phyloP scores from a whole-genome alignment of 2,113 vertebrate genomes.

The Ceyx melanurus region DNA sequence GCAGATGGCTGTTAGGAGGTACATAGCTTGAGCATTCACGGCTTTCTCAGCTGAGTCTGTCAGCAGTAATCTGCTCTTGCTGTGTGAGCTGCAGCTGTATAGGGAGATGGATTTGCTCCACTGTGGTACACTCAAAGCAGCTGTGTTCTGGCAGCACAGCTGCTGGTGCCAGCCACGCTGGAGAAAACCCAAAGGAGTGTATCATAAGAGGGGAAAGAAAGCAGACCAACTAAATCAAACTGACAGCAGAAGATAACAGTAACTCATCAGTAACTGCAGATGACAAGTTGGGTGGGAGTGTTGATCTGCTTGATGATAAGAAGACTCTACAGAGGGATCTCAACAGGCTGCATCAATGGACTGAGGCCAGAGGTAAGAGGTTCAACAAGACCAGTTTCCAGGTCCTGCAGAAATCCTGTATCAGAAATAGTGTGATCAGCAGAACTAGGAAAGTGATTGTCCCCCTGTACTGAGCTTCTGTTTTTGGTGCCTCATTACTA shows the following conservation, averaged over 20 bases:
- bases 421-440: no score
- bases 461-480: not conserved
- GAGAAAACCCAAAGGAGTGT: not conserved
- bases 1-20: not conserved
- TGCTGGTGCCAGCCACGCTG: not conserved
- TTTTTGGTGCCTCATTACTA: not conserved
- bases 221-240: not conserved
- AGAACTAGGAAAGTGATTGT: no score
- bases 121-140: not conserved
- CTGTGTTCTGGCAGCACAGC: not conserved
- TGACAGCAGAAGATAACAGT: not conserved
- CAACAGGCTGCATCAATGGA: not conserved
- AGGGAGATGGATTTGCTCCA: not conserved
- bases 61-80: not conserved
- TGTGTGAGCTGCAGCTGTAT: not conserved
- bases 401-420: not conserved
- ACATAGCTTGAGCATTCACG: not conserved
- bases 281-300: not conserved
- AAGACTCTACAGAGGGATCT: no score
- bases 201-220: not conserved
- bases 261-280: not conserved
- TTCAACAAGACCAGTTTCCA: not conserved
- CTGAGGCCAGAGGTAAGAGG: not conserved
- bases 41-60: not conserved
- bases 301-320: not conserved